Conservation (phyloP, 92 coral and sea anemone genomes). For the Porites cylindrica region DNA sequence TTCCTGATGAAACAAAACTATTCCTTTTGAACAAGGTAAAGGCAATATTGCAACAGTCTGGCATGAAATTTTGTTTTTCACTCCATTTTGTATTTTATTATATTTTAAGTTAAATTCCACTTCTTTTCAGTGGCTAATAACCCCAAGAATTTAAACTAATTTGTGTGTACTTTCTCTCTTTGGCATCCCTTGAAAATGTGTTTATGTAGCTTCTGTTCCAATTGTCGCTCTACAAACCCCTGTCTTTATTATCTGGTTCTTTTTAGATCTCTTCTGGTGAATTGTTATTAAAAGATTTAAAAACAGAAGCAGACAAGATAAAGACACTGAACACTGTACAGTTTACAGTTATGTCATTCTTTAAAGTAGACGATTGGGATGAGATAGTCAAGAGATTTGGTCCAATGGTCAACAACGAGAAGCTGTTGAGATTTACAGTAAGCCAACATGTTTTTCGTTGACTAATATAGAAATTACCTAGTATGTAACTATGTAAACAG, state of each 20-base stretch:
- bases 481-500: background rate
- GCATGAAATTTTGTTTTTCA: background rate
- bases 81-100: background rate
- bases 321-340: background rate
- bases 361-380: conserved; percentile 15
- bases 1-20: background rate
- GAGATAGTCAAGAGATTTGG: conserved; percentile 11
- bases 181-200: background rate
- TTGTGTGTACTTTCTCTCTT: background rate
- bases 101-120: background rate
- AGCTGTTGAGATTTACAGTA: conserved; percentile 24
- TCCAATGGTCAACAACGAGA: background rate
- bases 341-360: background rate
- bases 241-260: background rate
- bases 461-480: background rate
- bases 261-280: conserved; percentile 25
- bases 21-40: conserved; percentile 18
- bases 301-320: conserved; percentile 2
- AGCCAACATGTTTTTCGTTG: background rate
- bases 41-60: background rate
- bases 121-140: background rate
- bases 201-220: background rate
- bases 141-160: background rate
- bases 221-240: background rate
- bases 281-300: conserved; percentile 10